A percentile compares a stretch with the other conserved stretches of the same genome.
Conservation (phyloP, 2,888 invertebrate genomes). For the Arge pagana region DNA sequence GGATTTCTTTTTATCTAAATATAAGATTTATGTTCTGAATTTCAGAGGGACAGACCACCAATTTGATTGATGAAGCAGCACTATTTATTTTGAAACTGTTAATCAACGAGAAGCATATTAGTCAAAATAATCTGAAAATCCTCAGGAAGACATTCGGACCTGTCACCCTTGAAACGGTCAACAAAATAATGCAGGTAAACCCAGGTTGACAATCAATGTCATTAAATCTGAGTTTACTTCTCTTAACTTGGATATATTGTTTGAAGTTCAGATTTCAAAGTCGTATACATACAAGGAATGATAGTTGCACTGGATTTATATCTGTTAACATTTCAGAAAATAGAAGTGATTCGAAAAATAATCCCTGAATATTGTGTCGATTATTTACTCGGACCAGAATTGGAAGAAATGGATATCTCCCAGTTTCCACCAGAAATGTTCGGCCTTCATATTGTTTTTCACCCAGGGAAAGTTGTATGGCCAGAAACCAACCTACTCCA, state of each 20-base stretch:
- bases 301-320: too few species aligned
- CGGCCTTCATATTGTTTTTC: conserved; percentile 41
- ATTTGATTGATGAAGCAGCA: conserved; percentile 68
- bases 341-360: conserved; percentile 46
- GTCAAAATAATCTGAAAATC: conserved; percentile 63
- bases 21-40: conserved; percentile 18
- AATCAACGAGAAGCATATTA: conserved; percentile 64
- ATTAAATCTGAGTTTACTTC: too few species aligned
- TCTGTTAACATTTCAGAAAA: conserved; percentile 53
- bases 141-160: conserved; percentile 67
- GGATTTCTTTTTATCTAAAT: conserved; percentile 6
- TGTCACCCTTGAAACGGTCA: conserved; percentile 61
- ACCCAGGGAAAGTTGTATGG: conserved; percentile 40
- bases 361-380: conserved; percentile 41
- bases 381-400: conserved; percentile 36
- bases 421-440: conserved; percentile 33
- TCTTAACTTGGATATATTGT: too few species aligned
- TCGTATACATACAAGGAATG: too few species aligned
- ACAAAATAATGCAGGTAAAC: conserved; percentile 64
- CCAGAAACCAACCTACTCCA: conserved; percentile 43
- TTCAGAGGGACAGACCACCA: conserved; percentile 62
- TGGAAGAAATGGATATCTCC: conserved; percentile 19
- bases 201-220: not conserved
- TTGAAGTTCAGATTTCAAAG: conserved; percentile 10
- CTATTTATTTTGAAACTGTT: conserved; percentile 67